Percentiles rank a stretch among this genome's conserved stretches.
Conservation (phyloP, 2,888 invertebrate species). For the Agriotes lineatus region DNA sequence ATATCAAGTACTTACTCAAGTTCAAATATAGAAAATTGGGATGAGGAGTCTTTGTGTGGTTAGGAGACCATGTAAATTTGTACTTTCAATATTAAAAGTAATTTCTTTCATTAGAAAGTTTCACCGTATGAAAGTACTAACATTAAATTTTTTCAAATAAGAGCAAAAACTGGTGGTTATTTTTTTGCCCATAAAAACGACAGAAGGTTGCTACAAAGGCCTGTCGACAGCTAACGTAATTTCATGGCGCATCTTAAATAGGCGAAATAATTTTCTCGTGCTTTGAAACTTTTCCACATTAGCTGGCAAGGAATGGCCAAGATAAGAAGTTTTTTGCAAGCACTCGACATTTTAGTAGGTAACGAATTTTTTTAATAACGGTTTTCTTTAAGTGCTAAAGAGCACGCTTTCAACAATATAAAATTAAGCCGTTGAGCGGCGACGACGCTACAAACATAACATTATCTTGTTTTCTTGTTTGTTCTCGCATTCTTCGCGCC, state of each 20-base stretch:
- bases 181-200: no score
- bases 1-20: no score
- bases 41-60: no score
- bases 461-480: slow-evolving; percentile 41
- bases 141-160: no score
- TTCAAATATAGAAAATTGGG: no score
- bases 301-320: not conserved
- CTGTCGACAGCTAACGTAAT: not conserved
- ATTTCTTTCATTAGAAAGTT: no score
- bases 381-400: slow-evolving; percentile 24
- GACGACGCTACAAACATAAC: slow-evolving; percentile 32
- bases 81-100: no score
- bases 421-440: slow-evolving; percentile 34
- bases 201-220: no score
- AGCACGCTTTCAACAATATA: slow-evolving; percentile 29
- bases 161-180: no score
- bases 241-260: not conserved
- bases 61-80: no score
- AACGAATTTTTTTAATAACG: slow-evolving; percentile 31
- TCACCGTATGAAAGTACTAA: no score
- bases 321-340: not conserved
- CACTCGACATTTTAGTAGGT: slow-evolving; percentile 12
- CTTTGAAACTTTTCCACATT: not conserved
- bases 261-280: not conserved
- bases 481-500: slow-evolving; percentile 25